These are phyloP conservation scores for Tragelaphus imberbis DNA, from an alignment of 2,113 vertebrate genomes.

Conservation along the genomic window DNA sequence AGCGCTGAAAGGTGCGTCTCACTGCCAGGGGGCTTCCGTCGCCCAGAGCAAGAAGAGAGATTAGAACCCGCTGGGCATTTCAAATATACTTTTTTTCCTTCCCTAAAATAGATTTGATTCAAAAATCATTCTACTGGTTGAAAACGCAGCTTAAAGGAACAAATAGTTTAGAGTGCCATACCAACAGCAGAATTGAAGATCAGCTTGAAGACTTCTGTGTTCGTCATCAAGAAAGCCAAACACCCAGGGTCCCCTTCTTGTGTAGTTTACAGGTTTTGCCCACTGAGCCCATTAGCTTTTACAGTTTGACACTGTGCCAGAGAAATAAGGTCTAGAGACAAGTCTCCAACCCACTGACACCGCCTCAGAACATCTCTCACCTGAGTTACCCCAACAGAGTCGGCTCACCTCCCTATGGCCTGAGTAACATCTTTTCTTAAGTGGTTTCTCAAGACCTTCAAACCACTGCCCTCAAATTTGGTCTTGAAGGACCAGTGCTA, in stretches of 20 bases:
- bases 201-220: background rate
- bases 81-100: background rate
- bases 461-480: background rate
- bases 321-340: background rate
- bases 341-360: background rate
- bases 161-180: background rate
- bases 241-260: background rate
- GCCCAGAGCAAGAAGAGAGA: background rate
- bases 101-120: background rate
- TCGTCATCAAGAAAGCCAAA: background rate
- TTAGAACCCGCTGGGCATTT: conserved; percentile 37
- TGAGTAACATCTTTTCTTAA: background rate
- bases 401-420: too few species aligned
- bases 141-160: background rate
- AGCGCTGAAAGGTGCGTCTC: conserved; percentile 21
- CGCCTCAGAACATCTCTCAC: background rate
- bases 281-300: background rate
- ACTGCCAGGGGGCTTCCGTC: conserved; percentile 9
- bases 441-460: background rate
- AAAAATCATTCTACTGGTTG: conserved; percentile 27
- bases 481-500: background rate
- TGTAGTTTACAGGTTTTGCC: background rate
- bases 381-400: background rate
- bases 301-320: background rate
- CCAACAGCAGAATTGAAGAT: background rate